Percentiles rank a stretch among this genome's conserved stretches.
Evolutionary conservation across 2,113 vertebrate genomes (phyloP).

Genomic region (Protobothrops flavoviridis): DNA sequence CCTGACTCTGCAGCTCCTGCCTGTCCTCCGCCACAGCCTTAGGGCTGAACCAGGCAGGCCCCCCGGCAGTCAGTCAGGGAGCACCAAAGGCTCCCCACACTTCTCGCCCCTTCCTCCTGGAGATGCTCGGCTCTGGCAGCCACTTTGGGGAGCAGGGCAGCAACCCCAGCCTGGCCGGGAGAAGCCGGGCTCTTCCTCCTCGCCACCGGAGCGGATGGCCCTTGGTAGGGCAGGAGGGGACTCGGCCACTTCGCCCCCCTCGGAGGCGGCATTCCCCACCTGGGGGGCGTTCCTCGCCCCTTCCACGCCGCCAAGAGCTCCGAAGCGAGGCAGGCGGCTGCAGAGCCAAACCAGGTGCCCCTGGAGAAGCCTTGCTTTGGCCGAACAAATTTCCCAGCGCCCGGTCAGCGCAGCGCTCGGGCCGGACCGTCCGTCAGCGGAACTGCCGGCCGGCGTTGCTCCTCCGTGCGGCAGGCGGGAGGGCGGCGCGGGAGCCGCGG

Average conservation of each 20-base stretch:
- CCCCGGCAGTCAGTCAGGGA: not conserved
- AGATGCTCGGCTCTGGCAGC: not conserved
- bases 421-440: not conserved
- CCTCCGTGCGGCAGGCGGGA: not conserved
- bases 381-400: not conserved
- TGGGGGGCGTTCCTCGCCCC: not conserved
- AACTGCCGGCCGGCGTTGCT: not conserved
- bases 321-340: not conserved
- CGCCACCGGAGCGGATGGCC: not conserved
- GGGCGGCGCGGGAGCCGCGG: constrained; percentile 51
- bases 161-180: not conserved
- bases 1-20: not conserved
- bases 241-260: no score
- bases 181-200: not conserved
- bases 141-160: not conserved
- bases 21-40: not conserved
- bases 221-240: not conserved
- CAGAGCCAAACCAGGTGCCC: not conserved
- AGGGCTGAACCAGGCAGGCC: not conserved
- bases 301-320: not conserved
- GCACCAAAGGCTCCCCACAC: not conserved
- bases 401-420: not conserved
- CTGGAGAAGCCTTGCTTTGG: no score
- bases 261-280: not conserved
- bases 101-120: not conserved